These are phyloP conservation scores for Momotus momota DNA, from an alignment of 2,797 vertebrate genomes.

Conservation along the genomic window DNA sequence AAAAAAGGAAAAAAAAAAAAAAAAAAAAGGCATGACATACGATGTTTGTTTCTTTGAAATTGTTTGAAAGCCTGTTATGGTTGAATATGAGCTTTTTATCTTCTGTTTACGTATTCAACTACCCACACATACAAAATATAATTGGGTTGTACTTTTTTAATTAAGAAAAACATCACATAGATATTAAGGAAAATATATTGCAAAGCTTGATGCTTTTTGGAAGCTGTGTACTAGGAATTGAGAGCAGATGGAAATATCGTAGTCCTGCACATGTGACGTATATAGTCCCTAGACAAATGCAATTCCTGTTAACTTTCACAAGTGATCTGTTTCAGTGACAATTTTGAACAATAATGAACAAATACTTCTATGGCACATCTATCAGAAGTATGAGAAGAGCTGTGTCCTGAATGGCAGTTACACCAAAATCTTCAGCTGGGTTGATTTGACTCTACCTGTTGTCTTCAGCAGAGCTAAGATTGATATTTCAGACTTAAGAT, in stretches of 20 bases:
- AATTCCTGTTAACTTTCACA: not conserved
- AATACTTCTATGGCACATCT: not conserved
- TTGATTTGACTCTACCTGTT: not conserved
- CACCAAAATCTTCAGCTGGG: not conserved
- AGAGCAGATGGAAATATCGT: not conserved
- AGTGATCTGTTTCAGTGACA: not conserved
- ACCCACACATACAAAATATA: constrained; percentile 68
- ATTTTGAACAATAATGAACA: not conserved
- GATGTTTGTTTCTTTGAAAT: constrained; percentile 66
- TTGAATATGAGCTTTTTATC: constrained; percentile 52
- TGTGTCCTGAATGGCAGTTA: not conserved
- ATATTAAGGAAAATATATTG: constrained; percentile 3
- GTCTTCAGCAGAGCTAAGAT: not conserved
- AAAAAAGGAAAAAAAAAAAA: not conserved
- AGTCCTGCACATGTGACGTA: not conserved
- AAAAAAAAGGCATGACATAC: constrained; percentile 25
- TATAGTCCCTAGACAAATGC: not conserved
- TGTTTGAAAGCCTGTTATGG: constrained; percentile 64
- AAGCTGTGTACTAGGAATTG: not conserved
- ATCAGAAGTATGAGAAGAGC: not conserved
- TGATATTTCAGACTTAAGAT: not conserved
- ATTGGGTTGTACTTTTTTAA: constrained; percentile 69
- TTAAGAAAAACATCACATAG: constrained; percentile 50
- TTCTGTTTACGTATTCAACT: constrained; percentile 71
- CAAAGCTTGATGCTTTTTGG: not conserved